Evolutionary conservation across 2,888 invertebrate genomes (phyloP), one percentile per base, ranked within the genome.

Genomic region (Idaea aversata): DNA sequence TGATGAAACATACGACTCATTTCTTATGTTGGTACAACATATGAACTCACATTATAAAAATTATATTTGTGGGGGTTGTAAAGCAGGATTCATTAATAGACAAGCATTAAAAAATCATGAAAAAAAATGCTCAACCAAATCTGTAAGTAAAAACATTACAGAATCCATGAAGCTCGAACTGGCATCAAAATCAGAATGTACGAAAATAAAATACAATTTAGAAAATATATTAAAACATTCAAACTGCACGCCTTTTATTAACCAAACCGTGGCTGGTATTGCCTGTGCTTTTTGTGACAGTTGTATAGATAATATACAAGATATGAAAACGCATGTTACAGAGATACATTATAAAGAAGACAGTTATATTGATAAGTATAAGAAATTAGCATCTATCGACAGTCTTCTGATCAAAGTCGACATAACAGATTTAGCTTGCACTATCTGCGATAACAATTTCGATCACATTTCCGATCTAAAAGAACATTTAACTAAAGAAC

Each of bases 241-340:
- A 0, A 90, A 89, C 65, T 88, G 87, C n/a, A 88, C 90, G 0
- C 89, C 89, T 0, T 90, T 90, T 63, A 81, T 78, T 0, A 88
- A 86, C 62, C 88, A 88, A 70, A 87, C 86, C 0, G 63, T 88
- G 6, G 67, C 81, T 16, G 90, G 90, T 0, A 82, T 88, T 4
- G 75, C 79, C 0, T 90, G 89, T 64, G 87, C 83, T 0, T 90
- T 82, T 64, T 90, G 90, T 71, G 88, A 87, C 13, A 47, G 47
- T 47, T 47, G 47, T 47, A 7, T 47, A 47, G 47, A 10, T 10
- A 47, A 47, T 10, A 47, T 47, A 47, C 47, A 47, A 47, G 80
- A 85, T 5, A 75, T 88, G 0, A 88, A 88, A 68, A 67, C 65
- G 0, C 88, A 88, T 61, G 84, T 81, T 0, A 70, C 81, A n/a